A percentile compares a stretch with the other conserved stretches of the same genome.
Conservation (phyloP, 92 coral and sea anemone genomes). For the Palythoa grandiflora region DNA sequence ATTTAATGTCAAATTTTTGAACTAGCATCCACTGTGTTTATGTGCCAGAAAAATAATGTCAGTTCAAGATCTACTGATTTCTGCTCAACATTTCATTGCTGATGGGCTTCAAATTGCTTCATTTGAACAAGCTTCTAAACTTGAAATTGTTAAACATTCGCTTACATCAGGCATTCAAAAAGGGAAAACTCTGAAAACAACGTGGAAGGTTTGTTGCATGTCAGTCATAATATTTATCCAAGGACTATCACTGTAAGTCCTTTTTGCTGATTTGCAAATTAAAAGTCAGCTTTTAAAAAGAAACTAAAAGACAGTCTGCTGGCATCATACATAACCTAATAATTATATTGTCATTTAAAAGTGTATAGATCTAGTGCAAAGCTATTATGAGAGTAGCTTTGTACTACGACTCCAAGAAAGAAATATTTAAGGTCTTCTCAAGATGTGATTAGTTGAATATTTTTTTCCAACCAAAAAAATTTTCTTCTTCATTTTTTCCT, state of each 20-base stretch:
- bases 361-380: too few species aligned
- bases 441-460: too few species aligned
- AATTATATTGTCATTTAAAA: too few species aligned
- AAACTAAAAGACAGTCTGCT: too few species aligned
- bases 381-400: too few species aligned
- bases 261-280: background rate
- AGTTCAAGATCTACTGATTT: constrained; percentile 23
- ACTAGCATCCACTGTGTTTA: background rate
- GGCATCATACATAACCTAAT: too few species aligned
- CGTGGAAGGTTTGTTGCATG: constrained; percentile 14
- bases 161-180: background rate
- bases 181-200: background rate
- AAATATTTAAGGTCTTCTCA: too few species aligned
- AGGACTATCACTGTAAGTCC: background rate
- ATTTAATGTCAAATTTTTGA: background rate
- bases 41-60: constrained; percentile 27
- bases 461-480: too few species aligned
- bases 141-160: constrained; percentile 28
- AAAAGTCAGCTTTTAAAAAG: too few species aligned
- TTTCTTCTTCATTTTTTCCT: too few species aligned
- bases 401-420: too few species aligned
- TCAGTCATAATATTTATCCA: background rate
- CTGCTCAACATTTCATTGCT: constrained; percentile 13
- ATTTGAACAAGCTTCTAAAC: constrained; percentile 38
- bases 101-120: background rate